Evolutionary conservation across 2,888 invertebrate genomes (phyloP), one percentile per base, ranked within the genome.

Genomic region (Linyphia triangularis): DNA sequence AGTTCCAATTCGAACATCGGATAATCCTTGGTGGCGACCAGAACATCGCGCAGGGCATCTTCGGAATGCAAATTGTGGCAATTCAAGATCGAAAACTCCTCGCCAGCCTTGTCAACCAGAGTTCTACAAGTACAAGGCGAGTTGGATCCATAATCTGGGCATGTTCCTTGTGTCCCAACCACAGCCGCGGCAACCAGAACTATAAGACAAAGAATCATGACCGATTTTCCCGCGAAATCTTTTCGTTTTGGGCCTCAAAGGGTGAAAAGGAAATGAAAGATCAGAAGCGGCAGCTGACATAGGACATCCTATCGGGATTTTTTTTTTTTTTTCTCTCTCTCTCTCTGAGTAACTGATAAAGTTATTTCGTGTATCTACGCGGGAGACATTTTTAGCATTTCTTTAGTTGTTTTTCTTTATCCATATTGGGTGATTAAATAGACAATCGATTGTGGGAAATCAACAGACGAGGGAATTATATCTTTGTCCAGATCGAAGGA

Each of bases 1-100:
- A 88, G 30, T 59, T 88, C 65, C 30, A 88, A 24, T 26, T 88
- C 86, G 19, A 82, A 88, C 13, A 88, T 65, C n/a, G n/a, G 22
- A 6, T 59, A 40, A 1, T 59, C 40, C 6, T 65, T 81, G n/a
- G 40, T 67, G 3, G 59, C 67, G 2, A 2, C 37, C 16, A 88
- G 33, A 40, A 67, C 57, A 19, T 22, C 19, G n/a, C 16, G 19
- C 16, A 88, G 75, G n/a, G 6, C 75, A 22, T 75, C 73, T 59
- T 81, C 86, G 0, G 86, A 88, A 4, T 75, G 37, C 22, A 88
- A 28, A 1, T 69, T 28, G 6, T 30, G 22, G 59, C 86, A 88
- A n/a, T 16, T 81, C 6, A 88, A 10, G 13, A 75, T 69, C 1
- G 73, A 28, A 22, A 70, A 85, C 2, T 88, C 43, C 1, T 81